Evolutionary conservation across 2,797 vertebrate species (phyloP).

Genomic region (Halcyon chelicuti): DNA sequence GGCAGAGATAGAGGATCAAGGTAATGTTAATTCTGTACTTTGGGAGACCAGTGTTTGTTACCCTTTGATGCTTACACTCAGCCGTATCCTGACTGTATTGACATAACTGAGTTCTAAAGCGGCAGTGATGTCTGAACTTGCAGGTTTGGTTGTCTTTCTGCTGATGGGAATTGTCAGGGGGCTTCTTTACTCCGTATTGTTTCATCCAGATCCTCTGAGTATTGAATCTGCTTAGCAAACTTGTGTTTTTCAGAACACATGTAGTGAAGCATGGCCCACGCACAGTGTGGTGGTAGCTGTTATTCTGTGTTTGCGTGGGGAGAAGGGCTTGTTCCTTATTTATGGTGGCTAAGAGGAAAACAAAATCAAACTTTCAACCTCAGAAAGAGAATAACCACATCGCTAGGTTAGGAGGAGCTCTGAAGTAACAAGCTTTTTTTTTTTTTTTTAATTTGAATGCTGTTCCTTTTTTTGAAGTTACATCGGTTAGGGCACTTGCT

Average conservation of each 20-base stretch:
- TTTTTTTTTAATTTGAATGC: not conserved
- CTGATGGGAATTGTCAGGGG: not conserved
- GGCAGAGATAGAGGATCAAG: slow-evolving; percentile 79
- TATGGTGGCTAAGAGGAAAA: not conserved
- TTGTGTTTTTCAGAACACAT: not conserved
- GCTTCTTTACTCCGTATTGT: not conserved
- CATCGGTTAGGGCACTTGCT: too few relatives aligned
- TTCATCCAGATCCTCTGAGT: not conserved
- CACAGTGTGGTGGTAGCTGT: not conserved
- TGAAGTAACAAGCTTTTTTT: not conserved
- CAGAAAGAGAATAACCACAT: not conserved
- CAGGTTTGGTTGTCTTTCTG: not conserved
- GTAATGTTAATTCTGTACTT: slow-evolving; percentile 50
- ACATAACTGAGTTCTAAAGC: not conserved
- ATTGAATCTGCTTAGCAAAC: not conserved
- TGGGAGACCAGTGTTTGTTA: not conserved
- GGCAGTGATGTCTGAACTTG: not conserved
- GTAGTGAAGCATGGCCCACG: not conserved
- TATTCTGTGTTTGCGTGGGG: not conserved
- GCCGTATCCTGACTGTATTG: not conserved
- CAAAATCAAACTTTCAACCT: not conserved
- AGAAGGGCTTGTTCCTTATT: not conserved
- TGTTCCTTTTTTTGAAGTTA: not conserved
- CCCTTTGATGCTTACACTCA: not conserved
- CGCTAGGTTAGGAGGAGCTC: not conserved